Evolutionary conservation across 1,140 invertebrate species (phyloP), one percentile per base, ranked within the genome.

Genomic region (Anastatus disparis): DNA sequence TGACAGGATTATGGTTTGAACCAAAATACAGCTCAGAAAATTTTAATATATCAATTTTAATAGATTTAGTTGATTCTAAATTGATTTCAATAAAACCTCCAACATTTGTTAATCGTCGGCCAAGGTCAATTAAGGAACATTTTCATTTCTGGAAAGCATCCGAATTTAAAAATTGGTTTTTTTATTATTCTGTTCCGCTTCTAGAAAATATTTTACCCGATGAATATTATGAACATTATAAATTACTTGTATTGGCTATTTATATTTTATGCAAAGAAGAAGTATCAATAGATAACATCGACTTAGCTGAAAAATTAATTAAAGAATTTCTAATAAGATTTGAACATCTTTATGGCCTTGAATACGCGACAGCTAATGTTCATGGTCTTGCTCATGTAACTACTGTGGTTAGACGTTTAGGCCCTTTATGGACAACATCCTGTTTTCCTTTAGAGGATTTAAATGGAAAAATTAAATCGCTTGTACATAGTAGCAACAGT

Each of bases 1-100:
- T 77, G 3, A 31, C 74, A 29, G 13, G n/a, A 13, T 62, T 77
- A 48, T 74, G 68, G 65, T 77, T 76, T 62, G 56, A 67, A 13
- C 2, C 10, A n/a, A n/a, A 38, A 52, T 27, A 58, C 55, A 15
- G 2, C 20, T 2, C 1, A 15, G 27, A 46, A 38, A 7, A 35
- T 31, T 75, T 62, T 70, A 74, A 71, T 12, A 55, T 75, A n/a
- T n/a, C n/a, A n/a, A n/a, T n/a, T n/a, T n/a, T n/a, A n/a, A n/a
- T n/a, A n/a, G n/a, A n/a, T n/a, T n/a, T 53, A 44, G 48, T 15
- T 46, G 3, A 62, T 58, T 20, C 10, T 69, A n/a, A 4, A 38
- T 9, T 3, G 64, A 2, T 63, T 75, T 38, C 42, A 7, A 20
- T 76, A 7, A 62, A 24, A 44, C 76, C 75, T 8, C 71, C 75